Evolutionary conservation across 2,113 vertebrate genomes (phyloP).

Genomic region (Riparia riparia): DNA sequence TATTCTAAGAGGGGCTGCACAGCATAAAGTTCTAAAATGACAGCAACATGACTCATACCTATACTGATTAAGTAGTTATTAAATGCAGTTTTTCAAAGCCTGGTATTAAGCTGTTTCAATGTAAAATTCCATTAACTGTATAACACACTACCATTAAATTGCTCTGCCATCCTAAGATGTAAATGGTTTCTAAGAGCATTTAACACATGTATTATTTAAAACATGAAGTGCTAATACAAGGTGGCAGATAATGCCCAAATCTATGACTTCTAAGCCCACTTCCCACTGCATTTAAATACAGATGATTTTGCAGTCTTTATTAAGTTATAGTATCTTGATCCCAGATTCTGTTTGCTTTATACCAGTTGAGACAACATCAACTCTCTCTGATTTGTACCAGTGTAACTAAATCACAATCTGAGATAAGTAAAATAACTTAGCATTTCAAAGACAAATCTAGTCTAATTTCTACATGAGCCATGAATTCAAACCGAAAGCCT

Average conservation of each 20-base stretch:
- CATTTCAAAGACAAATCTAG: not conserved
- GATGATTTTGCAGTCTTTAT: not conserved
- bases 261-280: not conserved
- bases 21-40: slow-evolving; percentile 49
- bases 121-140: slow-evolving; percentile 62
- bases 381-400: not conserved
- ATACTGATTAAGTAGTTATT: slow-evolving; percentile 54
- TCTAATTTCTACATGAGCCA: not conserved
- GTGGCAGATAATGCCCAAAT: slow-evolving; percentile 34
- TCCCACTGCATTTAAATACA: slow-evolving; percentile 23
- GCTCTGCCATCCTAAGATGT: slow-evolving; percentile 19
- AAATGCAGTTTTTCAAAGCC: slow-evolving; percentile 49
- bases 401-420: not conserved
- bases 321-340: slow-evolving; percentile 1
- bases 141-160: slow-evolving; percentile 33
- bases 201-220: slow-evolving; percentile 57
- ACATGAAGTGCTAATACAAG: slow-evolving; percentile 51
- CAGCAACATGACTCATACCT: slow-evolving; percentile 60
- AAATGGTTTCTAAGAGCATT: slow-evolving; percentile 56
- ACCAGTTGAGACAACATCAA: not conserved
- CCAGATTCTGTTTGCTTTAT: not conserved
- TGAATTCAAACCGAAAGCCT: not conserved
- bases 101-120: slow-evolving; percentile 52
- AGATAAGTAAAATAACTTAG: not conserved
- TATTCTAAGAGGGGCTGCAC: slow-evolving; percentile 18